Evolutionary conservation across 2,113 vertebrate species (phyloP).

Genomic region (Stercorarius parasiticus): DNA sequence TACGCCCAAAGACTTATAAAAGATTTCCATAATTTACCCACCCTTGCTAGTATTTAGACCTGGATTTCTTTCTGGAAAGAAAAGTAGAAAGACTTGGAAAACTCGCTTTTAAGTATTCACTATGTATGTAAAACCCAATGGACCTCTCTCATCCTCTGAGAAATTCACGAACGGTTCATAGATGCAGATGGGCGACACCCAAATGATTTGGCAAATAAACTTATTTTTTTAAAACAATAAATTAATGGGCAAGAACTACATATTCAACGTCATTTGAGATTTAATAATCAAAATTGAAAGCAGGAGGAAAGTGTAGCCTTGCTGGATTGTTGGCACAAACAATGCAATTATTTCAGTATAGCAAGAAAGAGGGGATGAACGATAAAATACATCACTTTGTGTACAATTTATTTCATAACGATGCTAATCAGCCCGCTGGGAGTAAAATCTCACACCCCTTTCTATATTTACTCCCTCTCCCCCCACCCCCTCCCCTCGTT

Average conservation of each 20-base stretch:
- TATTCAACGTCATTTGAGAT: background rate
- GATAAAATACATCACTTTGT: conserved; percentile 36
- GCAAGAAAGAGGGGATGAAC: background rate
- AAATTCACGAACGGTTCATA: conserved; percentile 1
- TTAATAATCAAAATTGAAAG: conserved; percentile 34
- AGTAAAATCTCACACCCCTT: conserved; percentile 8
- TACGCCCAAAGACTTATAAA: conserved; percentile 69
- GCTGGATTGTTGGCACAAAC: background rate
- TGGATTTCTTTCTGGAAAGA: conserved; percentile 68
- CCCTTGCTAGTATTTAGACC: conserved; percentile 67
- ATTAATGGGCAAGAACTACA: background rate
- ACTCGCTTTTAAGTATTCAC: conserved; percentile 61
- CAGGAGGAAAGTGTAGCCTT: background rate
- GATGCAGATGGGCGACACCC: conserved; percentile 7
- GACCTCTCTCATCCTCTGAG: conserved; percentile 52
- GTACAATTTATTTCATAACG: conserved; percentile 67
- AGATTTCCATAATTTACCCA: conserved; percentile 74
- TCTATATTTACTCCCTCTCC: conserved; percentile 59
- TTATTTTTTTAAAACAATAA: background rate
- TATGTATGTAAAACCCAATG: conserved; percentile 53
- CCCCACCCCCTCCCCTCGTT: conserved; percentile 5
- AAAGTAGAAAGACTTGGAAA: conserved; percentile 69
- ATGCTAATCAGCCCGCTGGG: conserved; percentile 68
- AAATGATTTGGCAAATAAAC: background rate
- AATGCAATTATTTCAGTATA: background rate